Evolutionary conservation across 2,113 vertebrate genomes (phyloP).

Genomic region (Rhadina sibilatrix): DNA sequence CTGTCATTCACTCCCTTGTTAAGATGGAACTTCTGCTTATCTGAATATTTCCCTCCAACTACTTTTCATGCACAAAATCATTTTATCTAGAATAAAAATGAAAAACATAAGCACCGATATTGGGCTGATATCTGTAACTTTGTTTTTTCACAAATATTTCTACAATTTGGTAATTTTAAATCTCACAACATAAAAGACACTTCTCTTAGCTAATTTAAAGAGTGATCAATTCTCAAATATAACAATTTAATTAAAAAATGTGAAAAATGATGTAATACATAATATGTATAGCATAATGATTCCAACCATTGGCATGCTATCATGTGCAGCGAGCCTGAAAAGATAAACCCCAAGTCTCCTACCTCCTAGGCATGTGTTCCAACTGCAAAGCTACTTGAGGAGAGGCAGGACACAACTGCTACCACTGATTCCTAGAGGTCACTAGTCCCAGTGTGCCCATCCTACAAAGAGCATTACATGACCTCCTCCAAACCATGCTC

Average conservation of each 20-base stretch:
- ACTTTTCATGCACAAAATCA: not conserved
- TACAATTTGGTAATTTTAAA: not conserved
- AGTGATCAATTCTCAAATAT: not conserved
- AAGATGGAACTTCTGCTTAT: not conserved
- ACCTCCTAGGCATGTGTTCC: not conserved
- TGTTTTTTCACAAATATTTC: not conserved
- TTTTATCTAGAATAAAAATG: not conserved
- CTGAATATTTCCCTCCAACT: not conserved
- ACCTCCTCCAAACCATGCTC: not conserved
- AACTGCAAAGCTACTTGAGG: not conserved
- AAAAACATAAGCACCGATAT: fast-evolving
- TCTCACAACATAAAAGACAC: not conserved
- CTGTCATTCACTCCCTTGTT: not conserved
- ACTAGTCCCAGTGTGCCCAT: not conserved
- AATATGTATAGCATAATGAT: not conserved
- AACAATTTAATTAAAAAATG: not conserved
- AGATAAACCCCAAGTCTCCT: not conserved
- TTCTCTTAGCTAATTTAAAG: not conserved
- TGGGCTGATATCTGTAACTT: not conserved
- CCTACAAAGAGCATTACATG: not conserved
- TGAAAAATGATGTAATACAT: not conserved
- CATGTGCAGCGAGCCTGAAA: not conserved
- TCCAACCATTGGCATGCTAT: not conserved
- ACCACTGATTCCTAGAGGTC: not conserved
- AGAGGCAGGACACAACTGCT: not conserved